Percentiles rank a stretch among this genome's conserved stretches.
These are phyloP conservation scores for Lophius americanus DNA, from an alignment of 2,797 vertebrate genomes.

Conservation along the genomic window DNA sequence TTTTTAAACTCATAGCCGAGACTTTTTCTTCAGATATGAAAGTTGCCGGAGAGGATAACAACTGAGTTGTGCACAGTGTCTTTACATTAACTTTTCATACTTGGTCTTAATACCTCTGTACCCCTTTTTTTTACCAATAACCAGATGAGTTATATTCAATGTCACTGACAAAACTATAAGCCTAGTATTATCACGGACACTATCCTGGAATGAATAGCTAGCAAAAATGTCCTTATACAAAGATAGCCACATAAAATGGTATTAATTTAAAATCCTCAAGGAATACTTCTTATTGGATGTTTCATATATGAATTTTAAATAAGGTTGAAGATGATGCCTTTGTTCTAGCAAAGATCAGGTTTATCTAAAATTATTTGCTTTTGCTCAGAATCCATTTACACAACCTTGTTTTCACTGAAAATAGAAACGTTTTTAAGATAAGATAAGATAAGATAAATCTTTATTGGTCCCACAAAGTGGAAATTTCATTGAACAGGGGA, in stretches of 20 bases:
- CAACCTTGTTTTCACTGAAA: too few relatives aligned
- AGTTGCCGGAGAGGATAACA: conserved; percentile 22
- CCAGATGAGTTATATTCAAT: conserved; percentile 3
- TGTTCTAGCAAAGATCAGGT: not conserved
- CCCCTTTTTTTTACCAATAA: conserved; percentile 3
- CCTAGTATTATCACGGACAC: conserved; percentile 1
- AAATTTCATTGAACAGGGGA: too few relatives aligned
- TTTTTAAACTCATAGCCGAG: conserved; percentile 26
- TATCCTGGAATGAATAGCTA: not conserved
- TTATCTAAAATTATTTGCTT: not conserved
- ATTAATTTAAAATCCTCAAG: not conserved
- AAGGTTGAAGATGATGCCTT: not conserved
- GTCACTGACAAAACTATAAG: not conserved
- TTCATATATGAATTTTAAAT: not conserved
- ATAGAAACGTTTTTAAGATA: too few relatives aligned
- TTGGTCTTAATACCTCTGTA: not conserved
- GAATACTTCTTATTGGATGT: not conserved
- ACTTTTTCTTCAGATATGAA: conserved; percentile 21
- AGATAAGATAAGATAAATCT: too few relatives aligned
- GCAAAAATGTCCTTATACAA: not conserved
- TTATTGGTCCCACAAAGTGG: too few relatives aligned
- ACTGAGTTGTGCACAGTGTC: conserved; percentile 18
- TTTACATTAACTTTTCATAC: conserved; percentile 5
- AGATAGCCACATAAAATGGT: not conserved
- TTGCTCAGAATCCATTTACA: not conserved